These are phyloP conservation scores for Calameuta filiformis DNA, from an alignment of 2,888 invertebrate species.

Conservation along the genomic window DNA sequence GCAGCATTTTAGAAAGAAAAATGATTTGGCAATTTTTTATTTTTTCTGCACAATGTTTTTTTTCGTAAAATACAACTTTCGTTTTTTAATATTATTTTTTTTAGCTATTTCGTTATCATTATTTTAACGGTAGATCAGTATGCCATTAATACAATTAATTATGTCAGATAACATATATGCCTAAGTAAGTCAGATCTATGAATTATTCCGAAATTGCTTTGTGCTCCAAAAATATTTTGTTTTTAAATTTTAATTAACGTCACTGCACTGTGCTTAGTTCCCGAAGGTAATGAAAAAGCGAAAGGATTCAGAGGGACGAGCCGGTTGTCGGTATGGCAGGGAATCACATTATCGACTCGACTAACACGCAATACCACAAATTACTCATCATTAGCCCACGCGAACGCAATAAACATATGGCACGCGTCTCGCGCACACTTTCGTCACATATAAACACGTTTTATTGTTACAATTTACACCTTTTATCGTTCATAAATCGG, in stretches of 20 bases:
- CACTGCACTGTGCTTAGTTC: background rate
- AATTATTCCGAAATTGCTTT: background rate
- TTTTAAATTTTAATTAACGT: background rate
- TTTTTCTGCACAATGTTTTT: background rate
- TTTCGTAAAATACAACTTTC: background rate
- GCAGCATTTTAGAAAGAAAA: background rate
- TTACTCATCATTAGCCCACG: constrained; percentile 31
- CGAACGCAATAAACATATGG: constrained; percentile 43
- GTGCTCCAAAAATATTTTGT: background rate
- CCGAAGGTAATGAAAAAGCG: background rate
- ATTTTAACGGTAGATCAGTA: background rate
- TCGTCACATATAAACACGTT: constrained; percentile 46
- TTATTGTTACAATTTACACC: constrained; percentile 57
- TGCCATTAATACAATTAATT: background rate
- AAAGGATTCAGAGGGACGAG: background rate
- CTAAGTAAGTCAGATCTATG: background rate
- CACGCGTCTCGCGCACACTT: constrained; percentile 36
- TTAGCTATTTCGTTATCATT: background rate
- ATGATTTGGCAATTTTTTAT: background rate
- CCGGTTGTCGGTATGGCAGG: constrained; percentile 20
- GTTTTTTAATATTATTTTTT: background rate
- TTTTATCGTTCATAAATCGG: constrained; percentile 57
- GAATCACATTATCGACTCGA: constrained; percentile 28
- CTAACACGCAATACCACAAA: constrained; percentile 31
- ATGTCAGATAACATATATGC: background rate